Evolutionary conservation across 2,113 vertebrate species (phyloP).

Genomic region (Bolborhynchus lineola): DNA sequence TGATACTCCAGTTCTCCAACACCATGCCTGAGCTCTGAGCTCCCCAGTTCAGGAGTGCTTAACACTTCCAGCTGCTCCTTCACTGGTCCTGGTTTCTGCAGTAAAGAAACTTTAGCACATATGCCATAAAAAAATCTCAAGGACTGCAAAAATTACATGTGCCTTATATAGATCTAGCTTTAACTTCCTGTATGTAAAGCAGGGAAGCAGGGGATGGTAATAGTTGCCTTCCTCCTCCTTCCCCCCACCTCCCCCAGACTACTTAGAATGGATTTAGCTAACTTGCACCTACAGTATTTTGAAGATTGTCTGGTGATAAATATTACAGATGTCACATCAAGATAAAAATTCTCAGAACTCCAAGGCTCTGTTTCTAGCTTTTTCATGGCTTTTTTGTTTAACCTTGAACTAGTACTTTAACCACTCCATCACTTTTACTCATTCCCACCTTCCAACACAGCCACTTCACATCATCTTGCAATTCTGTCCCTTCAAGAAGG

Average conservation of each 20-base stretch:
- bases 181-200: background rate
- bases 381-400: background rate
- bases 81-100: background rate
- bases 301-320: background rate
- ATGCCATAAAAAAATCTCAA: background rate
- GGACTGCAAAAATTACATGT: background rate
- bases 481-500: background rate
- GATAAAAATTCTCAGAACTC: background rate
- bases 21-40: background rate
- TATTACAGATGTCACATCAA: background rate
- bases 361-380: background rate
- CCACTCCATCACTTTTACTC: background rate
- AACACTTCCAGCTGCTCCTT: background rate
- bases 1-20: background rate
- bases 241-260: background rate
- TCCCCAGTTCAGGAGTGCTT: background rate
- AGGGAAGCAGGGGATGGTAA: accelerated
- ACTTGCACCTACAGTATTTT: background rate
- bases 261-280: background rate
- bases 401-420: background rate
- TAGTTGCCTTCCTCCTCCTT: background rate
- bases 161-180: background rate
- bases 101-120: background rate
- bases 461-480: background rate
- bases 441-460: background rate